A percentile compares a stretch with the other conserved stretches of the same genome.
Conservation (phyloP, 2,113 vertebrate species). For the Labeo catla region DNA sequence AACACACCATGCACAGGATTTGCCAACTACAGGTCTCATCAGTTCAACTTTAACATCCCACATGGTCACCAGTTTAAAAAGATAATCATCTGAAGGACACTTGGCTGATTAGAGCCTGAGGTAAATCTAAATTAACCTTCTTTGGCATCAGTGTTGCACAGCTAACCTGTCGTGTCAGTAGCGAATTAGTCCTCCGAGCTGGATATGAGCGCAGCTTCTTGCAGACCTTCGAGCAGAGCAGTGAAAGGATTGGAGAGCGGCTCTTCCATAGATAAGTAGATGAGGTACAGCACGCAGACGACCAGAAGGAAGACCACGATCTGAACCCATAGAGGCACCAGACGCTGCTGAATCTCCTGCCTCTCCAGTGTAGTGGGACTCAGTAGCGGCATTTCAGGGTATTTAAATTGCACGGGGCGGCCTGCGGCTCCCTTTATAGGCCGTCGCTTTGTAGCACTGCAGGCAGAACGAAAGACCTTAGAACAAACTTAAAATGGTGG, state of each 20-base stretch:
- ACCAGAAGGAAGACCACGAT: conserved; percentile 73
- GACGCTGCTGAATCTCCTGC: conserved; percentile 55
- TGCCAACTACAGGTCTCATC: neutral
- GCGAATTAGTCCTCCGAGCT: conserved; percentile 18
- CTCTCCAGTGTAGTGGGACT: conserved; percentile 65
- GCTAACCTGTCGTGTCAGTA: neutral
- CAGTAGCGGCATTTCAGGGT: conserved; percentile 63
- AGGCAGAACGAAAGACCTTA: neutral
- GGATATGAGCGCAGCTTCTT: conserved; percentile 27
- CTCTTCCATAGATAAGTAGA: conserved; percentile 71
- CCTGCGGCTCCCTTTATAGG: conserved; percentile 75
- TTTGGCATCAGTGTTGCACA: neutral
- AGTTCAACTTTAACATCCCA: neutral
- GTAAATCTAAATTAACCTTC: neutral
- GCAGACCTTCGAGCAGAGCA: conserved; percentile 54
- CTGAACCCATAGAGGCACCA: conserved; percentile 71
- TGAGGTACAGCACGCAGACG: conserved; percentile 71
- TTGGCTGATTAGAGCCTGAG: neutral
- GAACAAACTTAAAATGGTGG: neutral
- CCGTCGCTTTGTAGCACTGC: conserved; percentile 73
- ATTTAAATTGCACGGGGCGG: conserved; percentile 73
- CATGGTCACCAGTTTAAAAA: conserved; percentile 3
- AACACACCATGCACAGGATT: neutral
- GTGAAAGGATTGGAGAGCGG: conserved; percentile 53
- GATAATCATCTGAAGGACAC: neutral